Base-by-base conservation (phyloP, 2,797 vertebrate genomes). In the Holocentrus rufus region DNA sequence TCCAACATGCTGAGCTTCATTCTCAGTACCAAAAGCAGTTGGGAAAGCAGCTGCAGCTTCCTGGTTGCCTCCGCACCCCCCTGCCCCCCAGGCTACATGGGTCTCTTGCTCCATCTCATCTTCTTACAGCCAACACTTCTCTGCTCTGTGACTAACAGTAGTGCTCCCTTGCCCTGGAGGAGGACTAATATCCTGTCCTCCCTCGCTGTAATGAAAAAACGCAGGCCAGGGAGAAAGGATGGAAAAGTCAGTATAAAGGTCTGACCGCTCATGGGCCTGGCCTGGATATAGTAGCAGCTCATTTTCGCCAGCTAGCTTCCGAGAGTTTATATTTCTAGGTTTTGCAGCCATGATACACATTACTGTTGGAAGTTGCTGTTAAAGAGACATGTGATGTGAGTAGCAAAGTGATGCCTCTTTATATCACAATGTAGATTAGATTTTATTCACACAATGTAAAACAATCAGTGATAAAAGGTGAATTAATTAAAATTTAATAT, bases 171-270 rank as follows among this genome's bases (percentile, higher is more conserved):
- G 86, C 83, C 81, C 76, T 67, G 81, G 83, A 87, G 83, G 85
- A 90, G 88, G 86, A 91, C 85, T 89, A 88, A 92, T 92, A 89
- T 89, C 87, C 88, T 89, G 90, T 91, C 83, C 76, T 84, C 67
- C 50, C 76, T 77, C 74, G 58, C 77, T 66, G 78, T 90, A 89
- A 92, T 91, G 83, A 88, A 89, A 90, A 79, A 80, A 76, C 25
- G 25, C 42, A 61, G 63, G 74, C 58, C 57, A 52, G 73, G 71
- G 69, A 84, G 68, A 87, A 81, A 74, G 65, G 63, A 82, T 65
- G 72, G 61, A 65, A 57, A 77, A 64, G 58, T 64, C 44, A 60
- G 75, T 72, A 76, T 65, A 84, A 76, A 81, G 55, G 65, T 76
- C 67, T 18, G 31, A 39, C 62, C 61, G 49, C 50, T 66, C 57